A percentile compares a stretch with the other conserved stretches of the same genome.
Conservation (phyloP, 1,140 invertebrate genomes). For the Matsumurasca onukii region DNA sequence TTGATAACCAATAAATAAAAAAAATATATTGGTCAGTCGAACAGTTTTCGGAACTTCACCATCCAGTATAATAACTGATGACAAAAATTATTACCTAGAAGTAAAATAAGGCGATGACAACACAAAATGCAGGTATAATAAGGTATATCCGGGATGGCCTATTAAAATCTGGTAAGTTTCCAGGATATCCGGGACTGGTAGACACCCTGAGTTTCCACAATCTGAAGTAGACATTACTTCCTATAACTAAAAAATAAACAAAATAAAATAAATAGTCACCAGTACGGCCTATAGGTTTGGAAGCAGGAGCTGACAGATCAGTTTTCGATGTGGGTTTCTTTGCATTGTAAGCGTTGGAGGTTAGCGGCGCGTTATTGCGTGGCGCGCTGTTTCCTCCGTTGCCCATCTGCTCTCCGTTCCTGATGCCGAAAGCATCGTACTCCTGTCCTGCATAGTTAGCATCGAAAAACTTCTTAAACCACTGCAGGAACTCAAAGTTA, state of each 20-base stretch:
- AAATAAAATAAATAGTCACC: constrained; percentile 45
- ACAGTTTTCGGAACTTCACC: no score
- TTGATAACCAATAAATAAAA: no score
- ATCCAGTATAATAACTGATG: no score
- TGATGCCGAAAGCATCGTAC: constrained; percentile 84
- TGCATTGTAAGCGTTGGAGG: constrained; percentile 12
- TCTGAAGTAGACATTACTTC: no score
- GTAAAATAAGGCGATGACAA: no score
- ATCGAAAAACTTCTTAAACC: constrained; percentile 99
- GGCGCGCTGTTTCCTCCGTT: constrained; percentile 50
- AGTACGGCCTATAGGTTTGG: constrained; percentile 34
- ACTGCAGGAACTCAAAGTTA: constrained; percentile 99
- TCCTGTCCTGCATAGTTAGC: constrained; percentile 93
- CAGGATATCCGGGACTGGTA: no score
- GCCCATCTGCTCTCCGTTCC: constrained; percentile 82
- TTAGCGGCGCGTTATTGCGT: constrained; percentile 44
- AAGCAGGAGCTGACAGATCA: background rate
- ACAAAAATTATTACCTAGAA: no score
- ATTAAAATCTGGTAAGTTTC: no score
- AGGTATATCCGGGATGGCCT: no score
- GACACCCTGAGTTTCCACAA: no score
- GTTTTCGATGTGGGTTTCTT: background rate
- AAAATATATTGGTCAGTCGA: no score
- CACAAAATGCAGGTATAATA: no score
- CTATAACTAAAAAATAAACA: constrained; percentile 42